These are phyloP conservation scores for Bucorvus abyssinicus DNA, from an alignment of 2,797 vertebrate genomes.

Conservation along the genomic window DNA sequence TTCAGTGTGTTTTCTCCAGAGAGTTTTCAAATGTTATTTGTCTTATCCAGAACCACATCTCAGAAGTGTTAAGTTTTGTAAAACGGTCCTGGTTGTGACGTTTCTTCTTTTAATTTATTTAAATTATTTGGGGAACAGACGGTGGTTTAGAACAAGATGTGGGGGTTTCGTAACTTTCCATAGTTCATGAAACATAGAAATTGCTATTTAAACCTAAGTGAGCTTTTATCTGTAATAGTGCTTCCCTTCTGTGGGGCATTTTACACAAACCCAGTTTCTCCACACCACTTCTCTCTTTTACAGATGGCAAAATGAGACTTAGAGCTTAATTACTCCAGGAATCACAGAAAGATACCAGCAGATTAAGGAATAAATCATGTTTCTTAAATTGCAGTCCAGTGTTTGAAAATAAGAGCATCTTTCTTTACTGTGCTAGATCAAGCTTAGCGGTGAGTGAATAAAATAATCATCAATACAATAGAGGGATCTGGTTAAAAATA, in stretches of 20 bases:
- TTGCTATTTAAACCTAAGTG: slow-evolving; percentile 9
- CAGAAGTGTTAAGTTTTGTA: neutral
- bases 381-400: slow-evolving; percentile 45
- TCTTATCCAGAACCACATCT: neutral
- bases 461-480: neutral
- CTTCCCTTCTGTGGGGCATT: slow-evolving; percentile 44
- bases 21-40: neutral
- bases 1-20: neutral
- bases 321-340: slow-evolving; percentile 42
- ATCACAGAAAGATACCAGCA: slow-evolving; percentile 35
- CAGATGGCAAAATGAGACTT: slow-evolving; percentile 53
- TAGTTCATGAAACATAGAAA: neutral
- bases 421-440: slow-evolving; percentile 33
- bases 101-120: slow-evolving; percentile 5
- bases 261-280: slow-evolving; percentile 34
- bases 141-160: neutral
- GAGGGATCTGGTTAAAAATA: neutral
- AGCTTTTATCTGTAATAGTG: slow-evolving; percentile 15
- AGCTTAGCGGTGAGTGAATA: neutral
- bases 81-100: neutral
- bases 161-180: neutral
- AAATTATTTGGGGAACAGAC: slow-evolving; percentile 29
- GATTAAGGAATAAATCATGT: slow-evolving; percentile 53
- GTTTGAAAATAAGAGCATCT: slow-evolving; percentile 58
- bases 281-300: slow-evolving; percentile 30